Percentiles rank a stretch among this genome's conserved stretches.
These are phyloP conservation scores for Cardinalis cardinalis DNA, from an alignment of 2,113 vertebrate genomes.

Conservation along the genomic window DNA sequence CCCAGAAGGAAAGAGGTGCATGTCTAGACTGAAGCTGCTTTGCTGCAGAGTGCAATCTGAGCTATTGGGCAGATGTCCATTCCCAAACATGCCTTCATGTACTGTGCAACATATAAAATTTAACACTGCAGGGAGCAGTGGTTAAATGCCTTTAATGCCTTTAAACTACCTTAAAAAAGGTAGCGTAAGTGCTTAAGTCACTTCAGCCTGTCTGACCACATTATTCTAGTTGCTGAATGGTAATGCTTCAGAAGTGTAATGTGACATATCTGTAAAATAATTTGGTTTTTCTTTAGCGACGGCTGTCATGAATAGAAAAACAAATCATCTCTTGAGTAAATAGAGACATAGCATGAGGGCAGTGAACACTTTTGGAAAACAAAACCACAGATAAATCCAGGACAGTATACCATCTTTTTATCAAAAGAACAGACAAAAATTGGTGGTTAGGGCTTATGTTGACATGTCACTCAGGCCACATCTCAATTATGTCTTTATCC, in stretches of 20 bases:
- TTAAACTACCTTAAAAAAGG: not conserved
- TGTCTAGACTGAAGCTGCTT: not conserved
- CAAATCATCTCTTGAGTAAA: not conserved
- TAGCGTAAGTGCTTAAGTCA: not conserved
- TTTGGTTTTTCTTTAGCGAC: not conserved
- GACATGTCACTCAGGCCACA: not conserved
- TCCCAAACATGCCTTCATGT: not conserved
- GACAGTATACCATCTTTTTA: not conserved
- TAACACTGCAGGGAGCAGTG: not conserved
- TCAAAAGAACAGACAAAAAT: not conserved
- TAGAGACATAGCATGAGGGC: not conserved
- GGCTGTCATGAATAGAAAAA: not conserved
- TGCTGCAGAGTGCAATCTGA: not conserved
- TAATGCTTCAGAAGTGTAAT: not conserved
- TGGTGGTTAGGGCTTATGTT: not conserved
- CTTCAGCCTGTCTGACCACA: not conserved
- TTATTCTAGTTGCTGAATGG: not conserved
- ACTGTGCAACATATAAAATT: not conserved
- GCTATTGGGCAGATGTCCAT: not conserved
- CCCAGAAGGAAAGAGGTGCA: accelerated
- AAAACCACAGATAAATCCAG: not conserved
- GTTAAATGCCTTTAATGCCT: not conserved
- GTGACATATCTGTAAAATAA: not conserved
- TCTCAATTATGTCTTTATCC: not conserved
- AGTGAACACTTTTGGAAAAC: not conserved